Base-by-base conservation (phyloP, 2,797 vertebrate species). In the Allobates femoralis region DNA sequence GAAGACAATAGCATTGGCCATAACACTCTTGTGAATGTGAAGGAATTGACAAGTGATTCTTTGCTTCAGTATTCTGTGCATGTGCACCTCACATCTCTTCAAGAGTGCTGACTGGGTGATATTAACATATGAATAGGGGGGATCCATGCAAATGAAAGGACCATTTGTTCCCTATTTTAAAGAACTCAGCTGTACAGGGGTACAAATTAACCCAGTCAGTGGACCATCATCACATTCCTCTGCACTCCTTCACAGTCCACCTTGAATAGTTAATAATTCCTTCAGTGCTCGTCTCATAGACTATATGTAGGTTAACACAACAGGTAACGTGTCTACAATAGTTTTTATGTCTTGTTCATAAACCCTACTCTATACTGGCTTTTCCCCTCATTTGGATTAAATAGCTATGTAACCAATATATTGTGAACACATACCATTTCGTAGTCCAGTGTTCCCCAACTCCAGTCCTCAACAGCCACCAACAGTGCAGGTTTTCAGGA, bases 101-200 rank as follows among this genome's bases (percentile, higher is more conserved):
- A 66, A 34, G 23, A 75, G 46, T 66, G 71, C 69, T 64, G 46
- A 53, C 85, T 86, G 58, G n/a, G 34, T n/a, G 58, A 18, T 64
- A 86, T 86, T 86, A 86, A 10, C 85, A 86, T 86, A 69, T 86
- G 79, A 86, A 86, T 77, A n/a, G 32, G 58, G 28, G 56, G 10
- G 18, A 67, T 14, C 60, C 85, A 77, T 75, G 79, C 73, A 67
- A 75, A 55, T 76, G 50, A 69, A 82, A 8, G 5, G 56, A 11
- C 41, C 67, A 76, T 81, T 73, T 55, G 55, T 79, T 84, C 60
- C 55, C 51, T 18, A 12, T 86, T n/a, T 75, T n/a, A 56, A 79
- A 53, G n/a, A 60, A 28, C 67, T 71, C 53, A 71, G 51, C 62
- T 73, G 76, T 79, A 37, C 51, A 21, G 34, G 32, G 53, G 34